Percentiles rank a stretch among this genome's conserved stretches.
Evolutionary conservation across 2,888 invertebrate species (phyloP).

Genomic region (Cartodere bifasciata): DNA sequence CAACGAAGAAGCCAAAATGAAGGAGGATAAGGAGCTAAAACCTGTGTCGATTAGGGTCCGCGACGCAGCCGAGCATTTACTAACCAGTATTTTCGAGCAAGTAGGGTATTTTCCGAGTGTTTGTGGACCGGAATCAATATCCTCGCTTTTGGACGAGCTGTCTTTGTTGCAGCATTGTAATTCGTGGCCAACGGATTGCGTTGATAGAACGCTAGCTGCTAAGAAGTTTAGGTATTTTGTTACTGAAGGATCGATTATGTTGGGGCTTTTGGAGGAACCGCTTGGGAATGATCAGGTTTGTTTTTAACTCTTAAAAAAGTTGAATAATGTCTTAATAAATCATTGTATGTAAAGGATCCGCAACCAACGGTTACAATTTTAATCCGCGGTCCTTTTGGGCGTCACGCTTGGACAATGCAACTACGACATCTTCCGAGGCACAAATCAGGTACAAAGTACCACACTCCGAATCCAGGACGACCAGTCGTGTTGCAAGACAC

Average conservation of each 20-base stretch:
- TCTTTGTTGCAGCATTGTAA: slow-evolving; percentile 66
- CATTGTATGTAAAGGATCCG: slow-evolving; percentile 54
- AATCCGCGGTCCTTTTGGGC: slow-evolving; percentile 85
- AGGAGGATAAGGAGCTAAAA: slow-evolving; percentile 90
- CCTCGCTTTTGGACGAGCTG: slow-evolving; percentile 80
- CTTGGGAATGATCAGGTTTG: slow-evolving; percentile 51
- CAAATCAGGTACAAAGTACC: slow-evolving; percentile 55
- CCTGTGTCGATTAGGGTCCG: slow-evolving; percentile 96
- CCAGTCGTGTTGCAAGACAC: slow-evolving; percentile 67
- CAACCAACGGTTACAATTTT: slow-evolving; percentile 84
- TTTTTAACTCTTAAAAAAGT: slow-evolving; percentile 1
- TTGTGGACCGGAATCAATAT: slow-evolving; percentile 71
- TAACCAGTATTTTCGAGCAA: slow-evolving; percentile 85
- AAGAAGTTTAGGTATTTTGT: slow-evolving; percentile 78
- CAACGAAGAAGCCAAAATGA: slow-evolving; percentile 81
- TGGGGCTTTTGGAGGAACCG: slow-evolving; percentile 84
- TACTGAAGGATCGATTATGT: slow-evolving; percentile 76
- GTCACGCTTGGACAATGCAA: slow-evolving; percentile 90
- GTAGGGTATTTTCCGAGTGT: slow-evolving; percentile 76
- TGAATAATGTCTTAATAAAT: neutral
- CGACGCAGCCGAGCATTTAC: slow-evolving; percentile 90
- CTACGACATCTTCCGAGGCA: slow-evolving; percentile 76
- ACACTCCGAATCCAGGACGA: slow-evolving; percentile 50
- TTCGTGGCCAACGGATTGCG: slow-evolving; percentile 40
- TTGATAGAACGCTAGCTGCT: slow-evolving; percentile 46